Percentiles rank a stretch among this genome's conserved stretches.
phyloP scores from a whole-genome alignment of 2,797 vertebrate genomes.

The Toxotes lorentzi region DNA sequence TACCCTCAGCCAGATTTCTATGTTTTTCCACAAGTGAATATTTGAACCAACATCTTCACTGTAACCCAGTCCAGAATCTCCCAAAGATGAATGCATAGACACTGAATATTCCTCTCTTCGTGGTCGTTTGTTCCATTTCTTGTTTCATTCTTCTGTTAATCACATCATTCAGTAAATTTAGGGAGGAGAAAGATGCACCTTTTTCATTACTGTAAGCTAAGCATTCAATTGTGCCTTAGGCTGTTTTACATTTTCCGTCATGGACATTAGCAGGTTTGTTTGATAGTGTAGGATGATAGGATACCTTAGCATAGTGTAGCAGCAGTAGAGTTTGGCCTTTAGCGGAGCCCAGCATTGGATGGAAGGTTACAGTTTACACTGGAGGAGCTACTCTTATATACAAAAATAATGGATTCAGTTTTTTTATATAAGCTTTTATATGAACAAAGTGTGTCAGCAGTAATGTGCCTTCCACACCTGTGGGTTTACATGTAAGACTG shows the following conservation, averaged over 20 bases:
- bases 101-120: conserved; percentile 62
- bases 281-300: conserved; percentile 32
- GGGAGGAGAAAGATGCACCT: conserved; percentile 68
- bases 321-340: conserved; percentile 38
- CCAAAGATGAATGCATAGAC: conserved; percentile 68
- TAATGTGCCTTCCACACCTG: conserved; percentile 2
- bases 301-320: conserved; percentile 47
- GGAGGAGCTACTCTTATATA: conserved; percentile 60
- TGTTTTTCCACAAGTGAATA: conserved; percentile 10
- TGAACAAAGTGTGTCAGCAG: conserved; percentile 34
- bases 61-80: conserved; percentile 44
- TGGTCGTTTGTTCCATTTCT: conserved; percentile 27
- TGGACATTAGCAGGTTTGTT: conserved; percentile 42
- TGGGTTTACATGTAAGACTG: not conserved
- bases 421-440: conserved; percentile 34
- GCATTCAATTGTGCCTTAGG: conserved; percentile 56
- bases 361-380: conserved; percentile 74
- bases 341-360: conserved; percentile 52
- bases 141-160: conserved; percentile 20
- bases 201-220: conserved; percentile 75
- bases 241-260: conserved; percentile 42
- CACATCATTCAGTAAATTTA: conserved; percentile 24
- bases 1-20: conserved; percentile 21
- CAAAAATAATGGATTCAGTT: conserved; percentile 39
- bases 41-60: conserved; percentile 65